Conservation (phyloP, 2,888 invertebrate species). For the Pemphredon lugubris region DNA sequence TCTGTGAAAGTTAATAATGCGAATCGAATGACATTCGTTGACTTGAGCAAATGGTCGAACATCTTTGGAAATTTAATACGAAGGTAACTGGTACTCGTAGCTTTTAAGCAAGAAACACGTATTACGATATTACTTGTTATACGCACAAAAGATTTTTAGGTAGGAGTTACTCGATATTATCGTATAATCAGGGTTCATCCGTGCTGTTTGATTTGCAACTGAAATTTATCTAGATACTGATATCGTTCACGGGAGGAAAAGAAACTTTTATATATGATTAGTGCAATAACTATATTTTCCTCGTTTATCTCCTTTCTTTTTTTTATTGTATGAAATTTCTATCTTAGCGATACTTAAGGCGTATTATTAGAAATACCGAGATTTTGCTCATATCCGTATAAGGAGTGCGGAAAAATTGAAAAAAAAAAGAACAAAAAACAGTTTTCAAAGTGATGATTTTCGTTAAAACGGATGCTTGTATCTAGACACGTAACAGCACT, state of each 20-base stretch:
- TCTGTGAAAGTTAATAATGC: conserved; percentile 19
- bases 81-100: conserved; percentile 38
- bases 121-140: conserved; percentile 58
- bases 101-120: conserved; percentile 44
- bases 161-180: conserved; percentile 65
- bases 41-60: conserved; percentile 53
- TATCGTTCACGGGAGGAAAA: conserved; percentile 13
- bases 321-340: conserved; percentile 6
- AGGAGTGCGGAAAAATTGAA: conserved; percentile 10
- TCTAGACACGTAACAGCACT: conserved; percentile 48
- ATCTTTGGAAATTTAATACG: conserved; percentile 53
- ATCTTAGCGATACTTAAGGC: not conserved
- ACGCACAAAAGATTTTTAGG: conserved; percentile 60
- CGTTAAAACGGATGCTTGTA: conserved; percentile 41
- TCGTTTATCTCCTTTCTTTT: conserved; percentile 1
- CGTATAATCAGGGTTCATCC: conserved; percentile 61
- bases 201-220: conserved; percentile 42
- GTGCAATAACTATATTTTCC: conserved; percentile 22
- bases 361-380: conserved; percentile 11
- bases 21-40: conserved; percentile 35
- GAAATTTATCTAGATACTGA: conserved; percentile 41
- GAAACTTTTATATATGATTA: not conserved
- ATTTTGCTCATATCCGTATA: conserved; percentile 9
- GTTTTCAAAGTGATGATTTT: not conserved
- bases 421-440: not conserved